These are phyloP conservation scores for Lepilemur ruficaudatus DNA, from an alignment of 2,797 vertebrate genomes.

Conservation along the genomic window DNA sequence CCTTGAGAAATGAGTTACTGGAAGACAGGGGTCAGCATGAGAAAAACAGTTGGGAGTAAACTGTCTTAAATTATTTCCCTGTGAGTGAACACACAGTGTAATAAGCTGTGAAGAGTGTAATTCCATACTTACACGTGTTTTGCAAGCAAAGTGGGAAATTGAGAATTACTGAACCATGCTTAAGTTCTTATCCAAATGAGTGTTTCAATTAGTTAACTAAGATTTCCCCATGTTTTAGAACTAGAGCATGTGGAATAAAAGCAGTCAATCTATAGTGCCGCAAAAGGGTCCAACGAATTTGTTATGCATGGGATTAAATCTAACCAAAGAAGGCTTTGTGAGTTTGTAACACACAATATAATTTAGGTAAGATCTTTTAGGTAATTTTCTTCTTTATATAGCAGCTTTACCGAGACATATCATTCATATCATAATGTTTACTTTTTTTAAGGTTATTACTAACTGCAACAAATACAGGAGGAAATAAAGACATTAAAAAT, in stretches of 20 bases:
- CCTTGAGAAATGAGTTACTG: slow-evolving; percentile 55
- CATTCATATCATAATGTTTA: background rate
- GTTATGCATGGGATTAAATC: background rate
- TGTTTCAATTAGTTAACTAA: slow-evolving; percentile 65
- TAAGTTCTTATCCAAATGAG: slow-evolving; percentile 69
- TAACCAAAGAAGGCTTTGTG: background rate
- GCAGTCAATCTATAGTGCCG: background rate
- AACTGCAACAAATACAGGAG: slow-evolving; percentile 24
- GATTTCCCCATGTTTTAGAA: slow-evolving; percentile 54
- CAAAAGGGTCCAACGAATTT: background rate
- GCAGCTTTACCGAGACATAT: background rate
- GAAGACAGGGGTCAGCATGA: slow-evolving; percentile 64
- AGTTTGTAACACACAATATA: background rate
- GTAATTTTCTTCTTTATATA: background rate
- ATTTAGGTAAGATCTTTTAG: background rate
- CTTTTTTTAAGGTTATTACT: background rate
- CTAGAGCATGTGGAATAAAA: slow-evolving; percentile 14
- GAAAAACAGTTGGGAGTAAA: slow-evolving; percentile 57
- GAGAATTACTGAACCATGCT: slow-evolving; percentile 73
- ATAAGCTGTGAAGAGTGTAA: slow-evolving; percentile 61
- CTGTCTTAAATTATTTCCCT: slow-evolving; percentile 64
- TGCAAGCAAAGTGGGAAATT: slow-evolving; percentile 70
- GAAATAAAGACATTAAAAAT: background rate
- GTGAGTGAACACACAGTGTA: slow-evolving; percentile 63
- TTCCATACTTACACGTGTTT: slow-evolving; percentile 61